Evolutionary conservation across 2,888 invertebrate genomes (phyloP), one percentile per base, ranked within the genome.

Genomic region (Cantharis lateralis): DNA sequence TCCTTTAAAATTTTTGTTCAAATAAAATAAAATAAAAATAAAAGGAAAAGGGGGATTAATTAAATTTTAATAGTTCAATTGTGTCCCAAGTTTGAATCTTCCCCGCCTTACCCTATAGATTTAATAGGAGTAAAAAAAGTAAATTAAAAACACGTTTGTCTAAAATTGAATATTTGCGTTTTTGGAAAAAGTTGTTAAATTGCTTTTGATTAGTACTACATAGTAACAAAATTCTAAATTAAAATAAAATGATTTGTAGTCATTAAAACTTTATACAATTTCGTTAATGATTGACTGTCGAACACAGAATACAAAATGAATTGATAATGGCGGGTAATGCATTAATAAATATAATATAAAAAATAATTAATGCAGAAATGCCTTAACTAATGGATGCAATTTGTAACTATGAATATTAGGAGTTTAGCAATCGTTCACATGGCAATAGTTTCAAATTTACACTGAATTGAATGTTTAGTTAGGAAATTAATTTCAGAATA

Each of bases 401-500:
- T 32, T 13, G 32, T 32, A 32, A n/a, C 32, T 32, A 32, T 32
- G n/a, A 32, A 32, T 32, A 32, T 32, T 32, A 32, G 32, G 3
- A 32, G 32, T 32, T 32, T 32, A 32, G 32, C 13, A 32, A 32
- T 13, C 32, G 32, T 32, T 32, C 13, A 64, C 71, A 71, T 16
- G 64, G 32, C 64, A 71, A 64, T 28, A 48, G 20, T 72, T 72
- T 16, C 48, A 68, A n/a, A 62, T 68, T 24, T 15, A 72, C 68
- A 72, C 64, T 18, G 63, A 63, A 71, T 71, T 61, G 32, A 24
- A 13, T 16, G 28, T 32, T 72, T 32, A 72, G 18, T 11, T 62
- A 62, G 15, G 61, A 62, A 73, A 73, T 73, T 73, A 73, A 68
- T 73, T 73, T 68, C 61, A 61, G 68, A 68, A 69, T 72, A 73